phyloP scores from a whole-genome alignment of 1,140 invertebrate species.

The Trachelipus rathkii region DNA sequence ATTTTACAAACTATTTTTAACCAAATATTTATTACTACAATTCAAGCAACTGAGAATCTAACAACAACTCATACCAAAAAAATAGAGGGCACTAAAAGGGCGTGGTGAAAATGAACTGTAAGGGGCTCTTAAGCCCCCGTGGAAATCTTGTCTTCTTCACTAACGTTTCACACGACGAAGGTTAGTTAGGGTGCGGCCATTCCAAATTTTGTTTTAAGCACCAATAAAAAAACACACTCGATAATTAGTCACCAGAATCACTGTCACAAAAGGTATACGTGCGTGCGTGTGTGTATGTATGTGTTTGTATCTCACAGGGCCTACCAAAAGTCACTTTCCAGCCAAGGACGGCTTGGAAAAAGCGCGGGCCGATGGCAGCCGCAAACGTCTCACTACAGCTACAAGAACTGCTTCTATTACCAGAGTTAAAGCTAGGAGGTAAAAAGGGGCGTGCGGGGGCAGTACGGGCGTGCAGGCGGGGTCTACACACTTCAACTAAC shows the following conservation, averaged over 20 bases:
- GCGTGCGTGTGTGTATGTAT: too few relatives aligned
- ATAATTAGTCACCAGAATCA: neutral
- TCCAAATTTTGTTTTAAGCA: neutral
- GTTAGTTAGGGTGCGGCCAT: constrained; percentile 3
- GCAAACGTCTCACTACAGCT: constrained; percentile 1
- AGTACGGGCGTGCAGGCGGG: neutral
- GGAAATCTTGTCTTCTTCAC: neutral
- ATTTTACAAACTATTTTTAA: neutral
- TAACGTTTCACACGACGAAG: neutral
- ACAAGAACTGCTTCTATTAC: neutral
- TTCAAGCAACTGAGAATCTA: neutral
- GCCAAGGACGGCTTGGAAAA: neutral
- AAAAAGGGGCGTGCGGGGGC: neutral
- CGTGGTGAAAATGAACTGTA: neutral
- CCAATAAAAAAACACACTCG: neutral
- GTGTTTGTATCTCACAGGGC: neutral
- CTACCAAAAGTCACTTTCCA: neutral
- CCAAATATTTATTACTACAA: neutral
- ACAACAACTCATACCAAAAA: neutral
- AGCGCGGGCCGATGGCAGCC: constrained; percentile 1
- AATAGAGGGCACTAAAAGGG: neutral
- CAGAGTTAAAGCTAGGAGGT: constrained; percentile 2
- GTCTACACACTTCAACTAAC: neutral
- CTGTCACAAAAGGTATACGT: neutral
- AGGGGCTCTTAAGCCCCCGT: neutral